Evolutionary conservation across 2,888 invertebrate species (phyloP), one percentile per base, ranked within the genome.

Genomic region (Drosophila anomalata): DNA sequence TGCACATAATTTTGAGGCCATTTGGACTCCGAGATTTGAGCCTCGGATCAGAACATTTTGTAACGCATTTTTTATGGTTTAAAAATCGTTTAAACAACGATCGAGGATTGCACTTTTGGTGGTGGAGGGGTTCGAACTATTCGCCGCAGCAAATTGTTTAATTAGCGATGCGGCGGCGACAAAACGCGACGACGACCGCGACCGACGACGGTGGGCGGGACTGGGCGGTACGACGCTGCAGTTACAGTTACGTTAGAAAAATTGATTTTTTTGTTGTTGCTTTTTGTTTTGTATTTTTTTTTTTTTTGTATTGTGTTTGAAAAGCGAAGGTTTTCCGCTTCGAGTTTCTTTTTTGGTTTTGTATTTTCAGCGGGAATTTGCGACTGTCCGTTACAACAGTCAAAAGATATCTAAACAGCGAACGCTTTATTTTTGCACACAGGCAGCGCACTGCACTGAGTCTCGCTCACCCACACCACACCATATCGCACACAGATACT

Each of bases 341-440:
- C 47, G 9, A 31, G 36, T 29, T 68, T 57, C 9, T 17, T 33
- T 36, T 36, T 39, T 51, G 44, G 14, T 24, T 69, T 36, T 56
- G 44, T 44, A 24, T 57, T 53, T 56, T 68, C 65, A 77, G 57
- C 66, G 75, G 53, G 67, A 66, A 67, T 75, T 76, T 85, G 87
- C 89, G 86, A 88, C 89, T 84, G 87, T 83, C 76, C 81, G 85
- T 78, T 85, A 85, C 86, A 86, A 86, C 83, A 81, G 88, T 88
- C 89, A 77, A 81, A 76, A 81, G 77, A 78, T 85, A 83, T 89
- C 87, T 89, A 84, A 88, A 86, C 75, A 76, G 68, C 78, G 82
- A 83, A 78, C 76, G 87, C 79, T 75, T 78, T 83, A 83, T 84
- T 85, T 84, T 84, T 80, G 83, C 85, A 29, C 29, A 29, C 29